phyloP scores from a whole-genome alignment of 2,888 invertebrate genomes.

The Philhelius pedissequus region DNA sequence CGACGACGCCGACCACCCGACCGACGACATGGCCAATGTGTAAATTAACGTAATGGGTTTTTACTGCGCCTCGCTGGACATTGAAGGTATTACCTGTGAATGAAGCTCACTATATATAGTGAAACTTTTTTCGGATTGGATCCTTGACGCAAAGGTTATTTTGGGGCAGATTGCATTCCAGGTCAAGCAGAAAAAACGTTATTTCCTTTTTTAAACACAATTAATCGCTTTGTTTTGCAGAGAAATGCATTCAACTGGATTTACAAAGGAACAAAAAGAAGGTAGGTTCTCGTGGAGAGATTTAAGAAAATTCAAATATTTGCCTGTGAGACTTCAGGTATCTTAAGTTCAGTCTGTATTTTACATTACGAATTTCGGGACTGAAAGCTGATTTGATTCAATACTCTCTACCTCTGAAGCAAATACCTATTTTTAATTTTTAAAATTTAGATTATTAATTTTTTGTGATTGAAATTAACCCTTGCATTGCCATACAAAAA shows the following conservation, averaged over 20 bases:
- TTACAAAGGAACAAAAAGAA: not conserved
- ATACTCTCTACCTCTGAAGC: too few species aligned
- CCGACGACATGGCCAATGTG: slow-evolving; percentile 33
- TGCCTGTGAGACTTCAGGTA: too few species aligned
- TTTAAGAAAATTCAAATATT: too few species aligned
- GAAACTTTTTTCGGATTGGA: slow-evolving; percentile 39
- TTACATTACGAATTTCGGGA: too few species aligned
- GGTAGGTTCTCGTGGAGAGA: too few species aligned
- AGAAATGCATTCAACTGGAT: not conserved
- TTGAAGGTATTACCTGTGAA: slow-evolving; percentile 44
- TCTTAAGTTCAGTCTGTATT: too few species aligned
- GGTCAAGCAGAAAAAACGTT: slow-evolving; percentile 30
- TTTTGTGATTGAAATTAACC: too few species aligned
- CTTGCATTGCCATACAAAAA: too few species aligned
- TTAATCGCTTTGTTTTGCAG: not conserved
- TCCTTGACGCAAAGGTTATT: not conserved
- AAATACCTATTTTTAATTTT: too few species aligned
- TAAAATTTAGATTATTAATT: too few species aligned
- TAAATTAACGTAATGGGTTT: slow-evolving; percentile 61
- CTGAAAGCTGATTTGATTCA: too few species aligned
- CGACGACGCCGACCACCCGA: too few species aligned
- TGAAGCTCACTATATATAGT: not conserved
- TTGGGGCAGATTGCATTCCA: slow-evolving; percentile 35
- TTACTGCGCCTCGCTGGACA: slow-evolving; percentile 43
- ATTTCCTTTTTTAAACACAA: slow-evolving; percentile 20